Evolutionary conservation across 2,797 vertebrate genomes (phyloP), one percentile per base, ranked within the genome.

Genomic region (Selene dorsalis): DNA sequence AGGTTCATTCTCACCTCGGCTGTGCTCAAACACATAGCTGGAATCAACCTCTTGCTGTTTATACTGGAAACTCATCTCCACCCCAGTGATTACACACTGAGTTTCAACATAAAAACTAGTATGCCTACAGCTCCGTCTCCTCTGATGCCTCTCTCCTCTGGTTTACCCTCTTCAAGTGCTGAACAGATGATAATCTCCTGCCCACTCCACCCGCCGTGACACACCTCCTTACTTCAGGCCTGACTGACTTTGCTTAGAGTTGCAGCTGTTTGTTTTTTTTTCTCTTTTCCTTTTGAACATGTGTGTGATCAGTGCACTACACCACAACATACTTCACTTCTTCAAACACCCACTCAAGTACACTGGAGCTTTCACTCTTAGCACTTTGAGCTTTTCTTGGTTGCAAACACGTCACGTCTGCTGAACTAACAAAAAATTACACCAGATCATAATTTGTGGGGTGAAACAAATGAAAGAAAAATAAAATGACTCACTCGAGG

Each of bases 31-130:
- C 85, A 96, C 90, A 92, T 94, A 95, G 85, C 94, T 95, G 91
- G 97, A 97, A 79, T 96, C 96, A 85, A 97, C 96, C 92, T 97
- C 96, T 35, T 93, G 95, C 73, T 96, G 95, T 83, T 95, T 92
- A 77, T 90, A 91, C 84, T 92, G 91, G 76, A 92, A 95, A 85
- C 94, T 96, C 96, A 97, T 97, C 89, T 85, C 90, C 77, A 26
- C 38, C 43, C 35, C 39, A 32, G 30, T 64, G 58, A 70, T 53
- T 16, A 18, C 16, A 63, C 26, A 22, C 38, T 38, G 63, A 43
- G 24, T 62, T 38, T 73, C 35, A 69, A 45, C 55, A 70, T 32
- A 66, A 72, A 62, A 69, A 47, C n/a, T 3, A 22, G 14, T 43
- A 5, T 60, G 22, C 24, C 78, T 48, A 69, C 61, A 70, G 67